Conservation (phyloP, 1,140 invertebrate species). For the Stegodyphus mimosarum region DNA sequence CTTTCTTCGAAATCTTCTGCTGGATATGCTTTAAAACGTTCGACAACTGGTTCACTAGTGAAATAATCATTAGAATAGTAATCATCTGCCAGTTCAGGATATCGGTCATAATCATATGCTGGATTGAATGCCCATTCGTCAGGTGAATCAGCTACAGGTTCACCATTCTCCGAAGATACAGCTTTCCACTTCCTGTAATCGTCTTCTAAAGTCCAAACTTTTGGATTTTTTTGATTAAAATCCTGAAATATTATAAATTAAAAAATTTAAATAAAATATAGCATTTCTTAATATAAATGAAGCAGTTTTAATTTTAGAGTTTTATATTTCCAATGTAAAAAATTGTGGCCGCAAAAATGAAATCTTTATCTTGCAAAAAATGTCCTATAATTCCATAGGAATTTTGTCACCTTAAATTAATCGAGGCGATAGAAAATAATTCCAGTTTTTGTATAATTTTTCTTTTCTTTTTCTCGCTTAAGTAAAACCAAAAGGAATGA, state of each 20-base stretch:
- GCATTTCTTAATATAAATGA: too few relatives aligned
- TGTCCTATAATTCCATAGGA: too few relatives aligned
- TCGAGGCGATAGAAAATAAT: too few relatives aligned
- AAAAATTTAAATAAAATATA: too few relatives aligned
- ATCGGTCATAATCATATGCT: conserved; percentile 19
- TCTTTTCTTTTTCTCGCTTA: too few relatives aligned
- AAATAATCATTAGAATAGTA: conserved; percentile 24
- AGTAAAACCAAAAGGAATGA: too few relatives aligned
- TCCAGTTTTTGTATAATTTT: too few relatives aligned
- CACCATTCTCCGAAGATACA: conserved; percentile 30
- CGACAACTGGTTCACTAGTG: not conserved
- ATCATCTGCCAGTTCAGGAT: not conserved
- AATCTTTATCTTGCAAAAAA: too few relatives aligned
- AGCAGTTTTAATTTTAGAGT: too few relatives aligned
- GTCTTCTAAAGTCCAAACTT: conserved; percentile 51
- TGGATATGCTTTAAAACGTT: not conserved
- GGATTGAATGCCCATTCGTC: not conserved
- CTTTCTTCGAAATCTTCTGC: conserved; percentile 26
- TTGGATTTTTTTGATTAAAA: not conserved
- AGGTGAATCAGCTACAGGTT: not conserved
- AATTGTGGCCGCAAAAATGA: too few relatives aligned
- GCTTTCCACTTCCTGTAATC: conserved; percentile 46
- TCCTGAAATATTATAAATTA: not conserved
- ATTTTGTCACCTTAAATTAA: too few relatives aligned
- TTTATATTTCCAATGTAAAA: too few relatives aligned